Percentiles rank a stretch among this genome's conserved stretches.
Conservation (phyloP, 2,797 vertebrate species). For the Bovichtus diacanthus region DNA sequence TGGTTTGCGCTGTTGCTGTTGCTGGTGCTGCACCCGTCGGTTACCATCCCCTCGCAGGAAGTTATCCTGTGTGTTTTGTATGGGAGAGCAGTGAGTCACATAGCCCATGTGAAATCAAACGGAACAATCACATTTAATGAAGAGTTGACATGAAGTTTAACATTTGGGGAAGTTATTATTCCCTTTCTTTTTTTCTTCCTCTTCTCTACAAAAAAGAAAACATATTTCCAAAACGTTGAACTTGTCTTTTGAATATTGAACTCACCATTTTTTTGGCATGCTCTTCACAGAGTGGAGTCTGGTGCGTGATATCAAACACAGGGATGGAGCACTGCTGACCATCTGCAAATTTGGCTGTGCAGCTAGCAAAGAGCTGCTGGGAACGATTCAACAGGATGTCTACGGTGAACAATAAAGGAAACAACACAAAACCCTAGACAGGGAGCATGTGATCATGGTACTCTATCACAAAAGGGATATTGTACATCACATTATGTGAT, state of each 20-base stretch:
- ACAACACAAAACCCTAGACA: conserved; percentile 27
- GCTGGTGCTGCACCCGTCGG: conserved; percentile 97
- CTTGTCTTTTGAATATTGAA: background rate
- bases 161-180: background rate
- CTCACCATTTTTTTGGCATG: conserved; percentile 99
- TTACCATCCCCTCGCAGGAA: conserved; percentile 97
- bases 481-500: background rate
- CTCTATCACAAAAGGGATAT: background rate
- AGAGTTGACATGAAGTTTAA: too few relatives aligned
- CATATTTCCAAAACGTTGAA: background rate
- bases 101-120: background rate
- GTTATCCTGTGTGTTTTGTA: conserved; percentile 88
- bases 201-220: background rate
- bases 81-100: background rate
- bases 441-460: background rate
- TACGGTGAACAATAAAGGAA: conserved; percentile 84
- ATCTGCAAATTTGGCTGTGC: conserved; percentile 98
- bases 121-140: background rate
- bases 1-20: conserved; percentile 98
- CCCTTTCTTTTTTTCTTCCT: background rate
- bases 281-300: conserved; percentile 98
- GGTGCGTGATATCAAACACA: conserved; percentile 99
- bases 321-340: conserved; percentile 98
- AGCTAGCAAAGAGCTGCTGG: conserved; percentile 99
- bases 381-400: conserved; percentile 98